phyloP scores from a whole-genome alignment of 2,113 vertebrate species.

The Callionymus lyra region DNA sequence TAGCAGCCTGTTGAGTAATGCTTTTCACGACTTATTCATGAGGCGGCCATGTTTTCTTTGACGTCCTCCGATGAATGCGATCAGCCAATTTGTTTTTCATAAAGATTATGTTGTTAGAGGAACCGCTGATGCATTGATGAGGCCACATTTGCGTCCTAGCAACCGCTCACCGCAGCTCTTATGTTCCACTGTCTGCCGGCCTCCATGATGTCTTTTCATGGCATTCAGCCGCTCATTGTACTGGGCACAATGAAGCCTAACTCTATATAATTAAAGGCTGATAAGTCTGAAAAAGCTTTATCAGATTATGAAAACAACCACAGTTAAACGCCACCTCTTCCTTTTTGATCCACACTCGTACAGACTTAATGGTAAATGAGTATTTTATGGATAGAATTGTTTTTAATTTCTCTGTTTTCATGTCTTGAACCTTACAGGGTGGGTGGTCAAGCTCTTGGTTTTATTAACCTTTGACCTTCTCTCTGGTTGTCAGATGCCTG shows the following conservation, averaged over 20 bases:
- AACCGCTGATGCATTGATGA: constrained; percentile 53
- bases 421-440: too few relatives aligned
- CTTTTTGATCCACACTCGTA: too few relatives aligned
- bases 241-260: constrained; percentile 50
- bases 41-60: constrained; percentile 36
- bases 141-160: constrained; percentile 65
- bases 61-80: constrained; percentile 39
- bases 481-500: too few relatives aligned
- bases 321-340: constrained; percentile 22
- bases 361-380: too few relatives aligned
- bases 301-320: constrained; percentile 46
- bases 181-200: constrained; percentile 35
- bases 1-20: constrained; percentile 32
- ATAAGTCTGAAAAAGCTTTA: constrained; percentile 46
- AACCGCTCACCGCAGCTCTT: constrained; percentile 41
- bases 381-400: too few relatives aligned
- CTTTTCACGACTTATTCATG: constrained; percentile 25
- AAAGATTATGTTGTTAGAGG: constrained; percentile 57
- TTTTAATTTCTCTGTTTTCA: too few relatives aligned
- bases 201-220: constrained; percentile 47
- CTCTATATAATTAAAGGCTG: constrained; percentile 60
- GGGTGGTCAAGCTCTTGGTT: too few relatives aligned
- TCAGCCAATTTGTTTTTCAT: constrained; percentile 51
- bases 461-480: too few relatives aligned
- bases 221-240: constrained; percentile 52